Conservation (phyloP, 1,140 invertebrate genomes). For the Amphibalanus amphitrite region DNA sequence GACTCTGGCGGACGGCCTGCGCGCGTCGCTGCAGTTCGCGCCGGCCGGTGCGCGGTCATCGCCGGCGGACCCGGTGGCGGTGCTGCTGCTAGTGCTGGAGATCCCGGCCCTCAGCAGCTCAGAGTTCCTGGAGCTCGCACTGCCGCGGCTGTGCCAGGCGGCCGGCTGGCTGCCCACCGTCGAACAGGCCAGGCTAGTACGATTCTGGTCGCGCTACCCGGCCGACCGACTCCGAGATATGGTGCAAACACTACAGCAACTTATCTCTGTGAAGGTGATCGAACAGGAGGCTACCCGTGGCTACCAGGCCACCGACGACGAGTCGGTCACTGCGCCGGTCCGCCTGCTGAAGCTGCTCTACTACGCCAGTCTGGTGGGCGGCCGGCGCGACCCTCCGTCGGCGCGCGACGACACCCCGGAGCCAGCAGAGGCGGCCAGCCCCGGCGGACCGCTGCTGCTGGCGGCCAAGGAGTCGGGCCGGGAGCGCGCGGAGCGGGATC, state of each 20-base stretch:
- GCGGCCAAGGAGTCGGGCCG: constrained; percentile 22
- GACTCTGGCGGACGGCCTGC: constrained; percentile 49
- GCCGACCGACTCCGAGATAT: constrained; percentile 48
- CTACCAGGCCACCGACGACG: constrained; percentile 63
- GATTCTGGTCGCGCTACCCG: constrained; percentile 55
- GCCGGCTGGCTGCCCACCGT: constrained; percentile 47
- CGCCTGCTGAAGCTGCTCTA: constrained; percentile 54
- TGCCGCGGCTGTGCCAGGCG: constrained; percentile 63
- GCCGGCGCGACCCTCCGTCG: constrained; percentile 24
- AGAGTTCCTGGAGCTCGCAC: constrained; percentile 63
- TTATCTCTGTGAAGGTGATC: constrained; percentile 61
- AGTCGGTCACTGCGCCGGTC: constrained; percentile 21
- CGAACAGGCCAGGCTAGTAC: constrained; percentile 60
- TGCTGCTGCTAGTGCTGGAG: constrained; percentile 74
- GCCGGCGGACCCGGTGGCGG: constrained; percentile 39
- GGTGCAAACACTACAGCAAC: constrained; percentile 63
- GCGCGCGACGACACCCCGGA: constrained; percentile 9
- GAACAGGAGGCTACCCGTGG: constrained; percentile 50
- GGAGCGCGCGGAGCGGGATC: constrained; percentile 26
- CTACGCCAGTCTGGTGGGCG: constrained; percentile 73
- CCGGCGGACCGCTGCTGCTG: constrained; percentile 12
- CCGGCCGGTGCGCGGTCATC: constrained; percentile 25
- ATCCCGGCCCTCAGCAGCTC: constrained; percentile 58
- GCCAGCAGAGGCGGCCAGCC: neutral
- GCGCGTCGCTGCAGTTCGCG: constrained; percentile 46